A percentile compares a stretch with the other conserved stretches of the same genome.
These are phyloP conservation scores for Villa cingulata DNA, from an alignment of 2,888 invertebrate species.

Conservation along the genomic window DNA sequence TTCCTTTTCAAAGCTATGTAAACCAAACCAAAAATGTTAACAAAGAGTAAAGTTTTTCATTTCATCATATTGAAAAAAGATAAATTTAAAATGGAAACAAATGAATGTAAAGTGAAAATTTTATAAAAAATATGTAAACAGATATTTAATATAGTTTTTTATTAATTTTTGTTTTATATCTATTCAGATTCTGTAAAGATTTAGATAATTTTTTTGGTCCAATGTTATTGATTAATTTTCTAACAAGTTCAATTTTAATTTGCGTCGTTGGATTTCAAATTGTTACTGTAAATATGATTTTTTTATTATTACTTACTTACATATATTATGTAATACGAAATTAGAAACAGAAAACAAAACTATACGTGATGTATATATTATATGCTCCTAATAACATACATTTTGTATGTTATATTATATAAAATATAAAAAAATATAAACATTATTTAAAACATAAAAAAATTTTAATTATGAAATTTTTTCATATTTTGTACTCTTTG, in stretches of 20 bases:
- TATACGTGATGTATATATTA: no score
- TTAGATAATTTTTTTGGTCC: conserved; percentile 32
- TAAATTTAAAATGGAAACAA: no score
- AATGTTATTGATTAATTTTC: conserved; percentile 29
- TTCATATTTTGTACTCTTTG: background rate
- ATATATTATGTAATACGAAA: no score
- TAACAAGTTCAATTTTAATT: conserved; percentile 31
- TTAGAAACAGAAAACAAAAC: no score
- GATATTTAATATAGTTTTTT: no score
- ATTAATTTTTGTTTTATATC: background rate
- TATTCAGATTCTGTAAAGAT: conserved; percentile 24
- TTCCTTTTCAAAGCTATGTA: no score
- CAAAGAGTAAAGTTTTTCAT: background rate
- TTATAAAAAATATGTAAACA: no score
- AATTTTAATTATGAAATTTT: background rate
- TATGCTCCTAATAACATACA: no score
- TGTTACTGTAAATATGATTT: conserved; percentile 26
- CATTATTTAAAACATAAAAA: background rate
- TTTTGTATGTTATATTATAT: no score
- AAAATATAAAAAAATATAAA: background rate
- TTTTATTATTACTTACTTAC: no score
- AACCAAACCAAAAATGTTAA: background rate
- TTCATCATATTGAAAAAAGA: background rate
- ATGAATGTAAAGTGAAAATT: no score
- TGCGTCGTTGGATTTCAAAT: conserved; percentile 36